These are phyloP conservation scores for Diplodus sargus DNA, from an alignment of 2,797 vertebrate genomes.

Conservation along the genomic window DNA sequence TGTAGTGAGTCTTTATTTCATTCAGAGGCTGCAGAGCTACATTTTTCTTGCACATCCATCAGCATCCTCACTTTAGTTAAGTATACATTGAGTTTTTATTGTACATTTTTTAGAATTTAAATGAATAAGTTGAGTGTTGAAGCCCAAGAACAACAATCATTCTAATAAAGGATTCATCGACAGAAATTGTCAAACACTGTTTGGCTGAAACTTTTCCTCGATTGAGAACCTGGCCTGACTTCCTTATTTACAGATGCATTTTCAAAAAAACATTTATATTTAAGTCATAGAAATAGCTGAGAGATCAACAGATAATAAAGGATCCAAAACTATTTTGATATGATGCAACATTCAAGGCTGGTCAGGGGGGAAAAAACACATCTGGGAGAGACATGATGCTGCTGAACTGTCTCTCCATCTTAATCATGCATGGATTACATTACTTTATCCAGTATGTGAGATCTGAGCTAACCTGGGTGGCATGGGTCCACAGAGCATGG, in stretches of 20 bases:
- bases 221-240: neutral
- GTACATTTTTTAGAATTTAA: neutral
- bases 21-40: neutral
- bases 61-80: too few species aligned
- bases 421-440: neutral
- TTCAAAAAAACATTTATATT: neutral
- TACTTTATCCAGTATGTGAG: neutral
- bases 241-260: neutral
- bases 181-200: neutral
- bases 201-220: neutral
- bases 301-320: neutral
- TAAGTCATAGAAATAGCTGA: neutral
- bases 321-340: neutral
- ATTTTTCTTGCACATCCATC: too few species aligned
- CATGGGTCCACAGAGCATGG: conserved; percentile 93
- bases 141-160: neutral
- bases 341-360: neutral
- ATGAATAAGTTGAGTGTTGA: neutral
- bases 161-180: neutral
- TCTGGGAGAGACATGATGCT: too few species aligned
- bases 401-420: neutral
- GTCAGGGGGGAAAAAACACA: too few species aligned
- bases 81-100: neutral
- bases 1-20: neutral
- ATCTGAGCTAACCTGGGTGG: conserved; percentile 89